Conservation (phyloP, 2,113 vertebrate species). For the Chiloscyllium plagiosum region DNA sequence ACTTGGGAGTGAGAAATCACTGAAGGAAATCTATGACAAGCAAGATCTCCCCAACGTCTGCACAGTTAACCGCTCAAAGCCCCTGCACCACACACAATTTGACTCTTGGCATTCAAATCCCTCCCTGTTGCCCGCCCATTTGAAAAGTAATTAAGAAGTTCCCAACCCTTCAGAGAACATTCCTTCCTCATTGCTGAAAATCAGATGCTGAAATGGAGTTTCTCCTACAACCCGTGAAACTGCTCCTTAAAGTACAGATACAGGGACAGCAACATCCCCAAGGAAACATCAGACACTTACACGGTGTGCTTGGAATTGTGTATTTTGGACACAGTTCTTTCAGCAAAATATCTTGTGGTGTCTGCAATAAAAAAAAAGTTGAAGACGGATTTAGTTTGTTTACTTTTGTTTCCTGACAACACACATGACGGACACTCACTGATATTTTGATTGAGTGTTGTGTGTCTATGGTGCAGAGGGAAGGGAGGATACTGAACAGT, state of each 20-base stretch:
- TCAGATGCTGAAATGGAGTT: background rate
- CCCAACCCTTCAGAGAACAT: background rate
- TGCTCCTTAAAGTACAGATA: background rate
- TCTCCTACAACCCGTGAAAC: background rate
- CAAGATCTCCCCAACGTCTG: background rate
- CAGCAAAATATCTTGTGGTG: constrained; percentile 46
- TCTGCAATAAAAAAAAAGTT: constrained; percentile 47
- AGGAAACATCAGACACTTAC: constrained; percentile 50
- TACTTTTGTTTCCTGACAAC: background rate
- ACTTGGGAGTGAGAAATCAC: background rate
- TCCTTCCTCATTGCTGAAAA: background rate
- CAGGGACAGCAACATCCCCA: background rate
- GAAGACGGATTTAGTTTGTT: background rate
- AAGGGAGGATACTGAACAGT: background rate
- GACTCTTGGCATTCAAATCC: background rate
- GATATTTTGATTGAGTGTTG: background rate
- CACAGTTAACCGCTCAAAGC: background rate
- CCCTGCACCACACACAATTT: background rate
- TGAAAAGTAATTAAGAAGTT: background rate
- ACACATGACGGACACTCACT: background rate
- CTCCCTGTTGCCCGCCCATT: background rate
- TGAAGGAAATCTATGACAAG: background rate
- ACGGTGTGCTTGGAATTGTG: constrained; percentile 54
- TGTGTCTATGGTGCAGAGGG: background rate
- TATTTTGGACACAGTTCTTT: constrained; percentile 65